Evolutionary conservation across 1,140 invertebrate species (phyloP).

Genomic region (Sinella curviseta): DNA sequence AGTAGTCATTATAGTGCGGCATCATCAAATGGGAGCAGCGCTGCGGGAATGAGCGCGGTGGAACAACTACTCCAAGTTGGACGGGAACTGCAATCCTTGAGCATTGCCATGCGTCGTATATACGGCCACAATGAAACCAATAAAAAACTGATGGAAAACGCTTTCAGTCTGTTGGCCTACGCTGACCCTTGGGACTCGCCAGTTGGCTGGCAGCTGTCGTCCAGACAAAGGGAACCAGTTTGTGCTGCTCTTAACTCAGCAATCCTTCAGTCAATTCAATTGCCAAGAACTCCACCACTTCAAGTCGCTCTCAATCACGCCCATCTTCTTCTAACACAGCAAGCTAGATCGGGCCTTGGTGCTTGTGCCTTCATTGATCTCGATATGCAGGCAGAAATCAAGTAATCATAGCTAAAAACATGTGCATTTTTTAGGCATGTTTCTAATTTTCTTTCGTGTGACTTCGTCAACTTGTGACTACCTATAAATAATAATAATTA

Average conservation of each 20-base stretch:
- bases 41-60: constrained; percentile 61
- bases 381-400: constrained; percentile 59
- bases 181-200: constrained; percentile 96
- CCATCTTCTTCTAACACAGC: constrained; percentile 76
- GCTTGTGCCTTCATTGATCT: constrained; percentile 90
- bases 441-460: no score
- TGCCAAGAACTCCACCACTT: constrained; percentile 83
- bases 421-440: no score
- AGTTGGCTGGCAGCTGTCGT: constrained; percentile 90
- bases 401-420: no score
- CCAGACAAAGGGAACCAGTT: constrained; percentile 86
- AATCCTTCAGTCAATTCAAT: constrained; percentile 84
- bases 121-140: constrained; percentile 81
- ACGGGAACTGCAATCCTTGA: constrained; percentile 86
- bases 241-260: constrained; percentile 95
- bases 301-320: constrained; percentile 89
- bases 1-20: neutral
- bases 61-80: constrained; percentile 92
- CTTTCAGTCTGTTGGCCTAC: constrained; percentile 96
- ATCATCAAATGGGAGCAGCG: neutral
- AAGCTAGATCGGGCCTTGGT: constrained; percentile 72
- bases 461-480: no score
- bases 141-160: constrained; percentile 93
- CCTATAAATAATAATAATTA: no score
- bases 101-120: constrained; percentile 76